Evolutionary conservation across 2,888 invertebrate genomes (phyloP), one percentile per base, ranked within the genome.

Genomic region (Apotomis turbidana): DNA sequence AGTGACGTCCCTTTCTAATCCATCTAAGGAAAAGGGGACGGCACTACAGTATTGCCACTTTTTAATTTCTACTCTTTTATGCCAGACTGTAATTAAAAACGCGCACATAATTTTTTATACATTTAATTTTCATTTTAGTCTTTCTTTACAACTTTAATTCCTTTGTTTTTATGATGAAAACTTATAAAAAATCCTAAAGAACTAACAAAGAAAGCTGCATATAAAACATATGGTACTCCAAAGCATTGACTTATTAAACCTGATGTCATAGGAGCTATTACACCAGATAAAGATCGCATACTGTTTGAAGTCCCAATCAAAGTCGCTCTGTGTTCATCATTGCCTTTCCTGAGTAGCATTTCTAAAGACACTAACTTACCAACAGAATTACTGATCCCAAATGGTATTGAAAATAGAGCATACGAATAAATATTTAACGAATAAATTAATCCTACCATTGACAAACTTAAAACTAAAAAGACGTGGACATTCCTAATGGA

Each of bases 251-350:
- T 94, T 66, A 95, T 88, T 55, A 94, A 76, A 8, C 96, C 96
- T 9, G 95, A 90, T 4, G 94, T 86, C 78, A 95, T 86, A 0
- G 96, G 96, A 15, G 95, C 93, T 38, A 95, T 76, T 74, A 95
- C 94, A 74, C 95, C 94, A 0, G 95, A 91, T 15, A 95, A 76
- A 0, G 95, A 95, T 77, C 95, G 90, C 1, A 95, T 89, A 86
- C 95, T 95, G 80, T 95, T 95, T 12, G 95, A 94, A 46, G 95
- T 94, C 52, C 96, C 96, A 55, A 95, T 93, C 49, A 96, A 84
- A n/a, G 95, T 95, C 0, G 96, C 96, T 76, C 94, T 90, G 76
- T 95, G 94, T 12, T 92, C 86, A n/a, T 89, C 88, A 69, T 90
- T 85, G 76, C 94, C 90, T 74, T 93, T 89, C 77, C 91, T 92